Percentiles rank a stretch among this genome's conserved stretches.
Conservation (phyloP, 1,140 invertebrate genomes). For the Linepithema humile region DNA sequence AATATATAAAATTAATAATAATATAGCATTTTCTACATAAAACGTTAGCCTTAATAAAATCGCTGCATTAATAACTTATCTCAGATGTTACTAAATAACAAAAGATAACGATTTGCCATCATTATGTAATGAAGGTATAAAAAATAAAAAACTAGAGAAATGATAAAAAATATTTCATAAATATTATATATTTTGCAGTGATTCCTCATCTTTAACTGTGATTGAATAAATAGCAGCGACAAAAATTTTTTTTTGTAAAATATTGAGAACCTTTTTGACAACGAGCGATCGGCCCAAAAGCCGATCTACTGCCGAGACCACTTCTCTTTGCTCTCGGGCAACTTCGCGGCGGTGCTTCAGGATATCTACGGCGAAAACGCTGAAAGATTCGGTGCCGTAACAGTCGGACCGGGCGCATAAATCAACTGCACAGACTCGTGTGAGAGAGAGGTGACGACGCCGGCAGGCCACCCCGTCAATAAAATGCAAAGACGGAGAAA, state of each 20-base stretch:
- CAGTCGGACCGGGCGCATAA: slow-evolving; percentile 67
- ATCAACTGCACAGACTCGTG: slow-evolving; percentile 66
- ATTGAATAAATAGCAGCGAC: neutral
- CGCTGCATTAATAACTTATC: neutral
- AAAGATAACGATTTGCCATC: neutral
- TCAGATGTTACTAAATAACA: neutral
- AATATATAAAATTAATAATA: neutral
- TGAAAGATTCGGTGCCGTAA: slow-evolving; percentile 58
- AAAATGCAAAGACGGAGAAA: slow-evolving; percentile 77
- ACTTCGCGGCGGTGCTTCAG: slow-evolving; percentile 59
- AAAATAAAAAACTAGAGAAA: too few relatives aligned
- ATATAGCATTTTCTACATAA: neutral
- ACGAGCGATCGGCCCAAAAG: slow-evolving; percentile 68
- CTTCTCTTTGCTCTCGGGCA: slow-evolving; percentile 23
- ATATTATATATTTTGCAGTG: neutral
- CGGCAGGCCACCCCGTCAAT: slow-evolving; percentile 70
- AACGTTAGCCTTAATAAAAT: neutral
- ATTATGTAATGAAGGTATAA: too few relatives aligned
- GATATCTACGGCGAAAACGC: slow-evolving; percentile 56
- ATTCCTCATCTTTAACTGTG: neutral
- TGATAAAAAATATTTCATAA: neutral
- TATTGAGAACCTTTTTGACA: slow-evolving; percentile 50
- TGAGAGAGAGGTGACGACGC: slow-evolving; percentile 57
- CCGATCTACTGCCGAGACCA: slow-evolving; percentile 40
- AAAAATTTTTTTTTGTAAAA: neutral